A percentile compares a stretch with the other conserved stretches of the same genome.
Conservation (phyloP, 2,113 vertebrate species). For the Oncorhynchus keta region DNA sequence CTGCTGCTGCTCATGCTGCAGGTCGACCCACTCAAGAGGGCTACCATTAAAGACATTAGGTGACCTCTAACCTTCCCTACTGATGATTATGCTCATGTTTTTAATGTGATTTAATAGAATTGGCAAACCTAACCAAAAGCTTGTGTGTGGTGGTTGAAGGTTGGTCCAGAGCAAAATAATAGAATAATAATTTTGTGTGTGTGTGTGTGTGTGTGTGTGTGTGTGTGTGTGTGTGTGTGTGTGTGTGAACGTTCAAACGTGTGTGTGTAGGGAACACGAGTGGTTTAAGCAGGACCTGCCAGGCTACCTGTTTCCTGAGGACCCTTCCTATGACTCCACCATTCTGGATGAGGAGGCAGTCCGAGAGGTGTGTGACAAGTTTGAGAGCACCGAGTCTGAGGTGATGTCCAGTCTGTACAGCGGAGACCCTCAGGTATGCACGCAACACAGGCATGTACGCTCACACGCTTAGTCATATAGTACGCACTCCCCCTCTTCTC, state of each 20-base stretch:
- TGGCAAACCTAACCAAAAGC: too few relatives aligned
- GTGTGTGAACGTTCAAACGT: neutral
- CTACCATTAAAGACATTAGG: slow-evolving; percentile 98
- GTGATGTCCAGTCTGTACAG: slow-evolving; percentile 93
- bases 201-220: too few relatives aligned
- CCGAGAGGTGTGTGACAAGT: slow-evolving; percentile 96
- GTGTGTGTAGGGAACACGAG: slow-evolving; percentile 85
- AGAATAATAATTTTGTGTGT: too few relatives aligned
- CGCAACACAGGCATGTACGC: neutral
- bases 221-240: neutral
- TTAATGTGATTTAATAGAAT: too few relatives aligned
- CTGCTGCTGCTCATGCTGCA: slow-evolving; percentile 96
- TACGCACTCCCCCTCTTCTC: slow-evolving; percentile 25
- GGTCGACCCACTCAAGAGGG: slow-evolving; percentile 94
- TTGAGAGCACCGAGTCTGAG: slow-evolving; percentile 91
- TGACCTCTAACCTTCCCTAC: slow-evolving; percentile 45
- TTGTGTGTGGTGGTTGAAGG: too few relatives aligned
- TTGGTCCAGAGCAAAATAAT: too few relatives aligned
- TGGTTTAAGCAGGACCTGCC: slow-evolving; percentile 98
- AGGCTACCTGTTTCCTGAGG: slow-evolving; percentile 94
- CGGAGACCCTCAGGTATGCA: slow-evolving; percentile 82
- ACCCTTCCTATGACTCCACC: slow-evolving; percentile 90
- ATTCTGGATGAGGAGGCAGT: slow-evolving; percentile 93
- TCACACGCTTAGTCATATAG: neutral
- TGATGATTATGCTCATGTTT: too few relatives aligned